These are phyloP conservation scores for Podabrus alpinus DNA, from an alignment of 2,888 invertebrate species.

Conservation along the genomic window DNA sequence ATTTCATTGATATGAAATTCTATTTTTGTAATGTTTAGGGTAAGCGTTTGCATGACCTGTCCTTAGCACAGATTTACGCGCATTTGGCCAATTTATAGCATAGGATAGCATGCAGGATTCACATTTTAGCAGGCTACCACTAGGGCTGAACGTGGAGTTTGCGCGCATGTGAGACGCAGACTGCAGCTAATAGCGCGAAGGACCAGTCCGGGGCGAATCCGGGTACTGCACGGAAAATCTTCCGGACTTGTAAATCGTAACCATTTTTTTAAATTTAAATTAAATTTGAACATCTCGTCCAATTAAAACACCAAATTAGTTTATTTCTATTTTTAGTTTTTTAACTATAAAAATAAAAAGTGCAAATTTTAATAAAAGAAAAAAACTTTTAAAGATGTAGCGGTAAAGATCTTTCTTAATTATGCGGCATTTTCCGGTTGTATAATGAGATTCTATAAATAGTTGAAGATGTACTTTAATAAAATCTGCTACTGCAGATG, in stretches of 20 bases:
- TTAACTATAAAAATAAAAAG: neutral
- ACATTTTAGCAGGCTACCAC: constrained; percentile 33
- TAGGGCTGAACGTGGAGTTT: constrained; percentile 34
- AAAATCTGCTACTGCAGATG: constrained; percentile 39
- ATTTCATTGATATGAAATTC: constrained; percentile 11
- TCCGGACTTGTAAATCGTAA: constrained; percentile 13
- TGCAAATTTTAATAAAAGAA: constrained; percentile 14
- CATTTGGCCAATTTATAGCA: constrained; percentile 27
- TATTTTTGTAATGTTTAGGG: constrained; percentile 21
- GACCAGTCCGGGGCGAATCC: constrained; percentile 49
- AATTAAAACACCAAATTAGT: constrained; percentile 14
- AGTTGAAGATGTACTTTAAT: constrained; percentile 39
- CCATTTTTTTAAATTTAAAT: constrained; percentile 6
- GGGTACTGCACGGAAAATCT: constrained; percentile 41
- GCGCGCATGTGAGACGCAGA: constrained; percentile 41
- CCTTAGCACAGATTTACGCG: constrained; percentile 29
- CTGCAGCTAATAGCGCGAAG: constrained; percentile 44
- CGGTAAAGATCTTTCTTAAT: constrained; percentile 3
- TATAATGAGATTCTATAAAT: constrained; percentile 33
- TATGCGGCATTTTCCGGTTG: constrained; percentile 23
- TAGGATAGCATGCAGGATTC: constrained; percentile 37
- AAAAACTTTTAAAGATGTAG: constrained; percentile 17
- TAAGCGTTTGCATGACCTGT: constrained; percentile 25
- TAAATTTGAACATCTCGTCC: constrained; percentile 21
- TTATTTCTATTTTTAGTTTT: neutral